Conservation (phyloP, 2,113 vertebrate genomes). For the Laterallus jamaicensis region DNA sequence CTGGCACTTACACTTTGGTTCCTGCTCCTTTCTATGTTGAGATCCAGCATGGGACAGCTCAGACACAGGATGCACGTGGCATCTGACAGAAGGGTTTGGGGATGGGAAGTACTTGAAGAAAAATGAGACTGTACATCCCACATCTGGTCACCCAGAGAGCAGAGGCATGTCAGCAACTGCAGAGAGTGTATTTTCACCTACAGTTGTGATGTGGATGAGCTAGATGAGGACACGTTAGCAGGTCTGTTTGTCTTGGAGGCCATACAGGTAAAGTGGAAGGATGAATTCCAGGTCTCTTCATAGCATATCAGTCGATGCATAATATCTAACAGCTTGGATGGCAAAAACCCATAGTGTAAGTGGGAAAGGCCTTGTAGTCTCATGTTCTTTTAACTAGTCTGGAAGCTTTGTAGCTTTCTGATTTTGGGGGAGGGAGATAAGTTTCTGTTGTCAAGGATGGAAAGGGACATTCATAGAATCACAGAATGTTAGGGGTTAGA, state of each 20-base stretch:
- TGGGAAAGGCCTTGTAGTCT: background rate
- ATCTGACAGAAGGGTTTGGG: background rate
- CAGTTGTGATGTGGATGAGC: background rate
- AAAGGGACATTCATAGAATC: background rate
- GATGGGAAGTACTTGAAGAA: background rate
- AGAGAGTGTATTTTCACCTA: background rate
- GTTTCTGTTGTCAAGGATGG: background rate
- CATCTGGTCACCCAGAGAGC: background rate
- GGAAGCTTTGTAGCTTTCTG: background rate
- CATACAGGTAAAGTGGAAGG: background rate
- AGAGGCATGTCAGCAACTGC: background rate
- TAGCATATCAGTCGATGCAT: background rate
- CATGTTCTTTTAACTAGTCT: background rate
- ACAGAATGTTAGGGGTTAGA: too few species aligned
- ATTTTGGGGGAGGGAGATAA: background rate
- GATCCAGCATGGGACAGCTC: background rate
- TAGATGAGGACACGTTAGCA: background rate
- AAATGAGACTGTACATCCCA: background rate
- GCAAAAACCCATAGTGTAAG: background rate
- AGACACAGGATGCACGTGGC: background rate
- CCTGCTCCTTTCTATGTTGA: background rate
- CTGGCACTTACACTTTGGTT: background rate
- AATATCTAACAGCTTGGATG: background rate
- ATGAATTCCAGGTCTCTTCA: background rate
- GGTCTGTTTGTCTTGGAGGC: background rate